Evolutionary conservation across 1,140 invertebrate species (phyloP).

Genomic region (Homalodisca vitripennis): DNA sequence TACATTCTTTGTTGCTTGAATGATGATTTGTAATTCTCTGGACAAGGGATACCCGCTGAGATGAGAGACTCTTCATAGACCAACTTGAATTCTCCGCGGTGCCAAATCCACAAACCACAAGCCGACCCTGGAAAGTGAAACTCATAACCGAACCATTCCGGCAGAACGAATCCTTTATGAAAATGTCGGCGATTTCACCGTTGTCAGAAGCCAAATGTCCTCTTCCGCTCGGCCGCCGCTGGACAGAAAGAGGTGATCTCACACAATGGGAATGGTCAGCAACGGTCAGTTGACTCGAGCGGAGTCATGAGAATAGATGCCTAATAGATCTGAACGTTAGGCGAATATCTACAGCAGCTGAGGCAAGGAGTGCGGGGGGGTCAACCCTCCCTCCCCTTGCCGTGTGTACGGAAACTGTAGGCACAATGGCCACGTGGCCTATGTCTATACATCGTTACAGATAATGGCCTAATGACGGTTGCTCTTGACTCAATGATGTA

Average conservation of each 20-base stretch:
- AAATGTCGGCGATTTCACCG: neutral
- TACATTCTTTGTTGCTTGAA: too few species aligned
- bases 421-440: neutral
- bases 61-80: too few species aligned
- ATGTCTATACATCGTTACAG: too few species aligned
- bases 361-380: constrained; percentile 8
- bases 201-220: neutral
- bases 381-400: neutral
- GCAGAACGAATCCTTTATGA: neutral
- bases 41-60: too few species aligned
- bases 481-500: too few species aligned
- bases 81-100: too few species aligned
- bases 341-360: neutral
- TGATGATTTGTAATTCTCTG: too few species aligned
- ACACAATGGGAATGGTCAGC: neutral
- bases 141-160: neutral
- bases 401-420: too few species aligned
- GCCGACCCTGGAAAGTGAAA: too few species aligned
- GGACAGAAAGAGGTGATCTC: constrained; percentile 7
- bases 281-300: too few species aligned
- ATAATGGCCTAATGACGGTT: too few species aligned
- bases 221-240: neutral
- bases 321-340: constrained; percentile 21
- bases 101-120: too few species aligned
- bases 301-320: constrained; percentile 2